Evolutionary conservation across 2,113 vertebrate species (phyloP), one percentile per base, ranked within the genome.

Genomic region (Electrona antarctica): DNA sequence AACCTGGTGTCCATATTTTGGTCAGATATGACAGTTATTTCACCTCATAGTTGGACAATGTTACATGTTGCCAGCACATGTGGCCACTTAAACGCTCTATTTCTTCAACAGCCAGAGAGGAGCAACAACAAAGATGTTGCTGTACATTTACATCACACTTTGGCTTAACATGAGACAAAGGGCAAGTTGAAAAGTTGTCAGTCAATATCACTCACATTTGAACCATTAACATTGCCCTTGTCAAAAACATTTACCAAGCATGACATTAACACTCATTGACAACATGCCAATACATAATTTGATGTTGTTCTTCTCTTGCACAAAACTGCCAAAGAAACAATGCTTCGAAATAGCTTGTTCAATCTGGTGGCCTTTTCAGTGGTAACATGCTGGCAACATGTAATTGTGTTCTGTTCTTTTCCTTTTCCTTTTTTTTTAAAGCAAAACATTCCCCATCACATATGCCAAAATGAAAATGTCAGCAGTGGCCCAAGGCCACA

Each of bases 281-380:
- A 70, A 64, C 54, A 55, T 58, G 57, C 85, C 64, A 60, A 52
- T 77, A 56, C 60, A 58, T 59, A 7, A 49, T 48, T 29, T 55
- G 46, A 63, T 60, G 45, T 64, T 74, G 47, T 72, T 64, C 11
- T 78, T 52, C 63, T 15, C 29, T 33, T 69, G 60, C 66, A 57
- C 64, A 73, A 82, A 85, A 82, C 74, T 72, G 68, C 78, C 67
- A 74, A 70, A 81, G 71, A 86, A 88, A 76, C 73, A 59, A 71
- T 47, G 71, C 74, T 74, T 79, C 64, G 58, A 54, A 62, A 78
- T 48, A 81, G 75, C 69, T 84, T 60, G 61, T 86, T 86, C 83
- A 88, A 80, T 89, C 82, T 82, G 81, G 65, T 88, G 88, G 86
- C 84, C 88, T 91, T 91, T 90, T 85, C 80, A 85, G 45, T 85